Percentiles rank a stretch among this genome's conserved stretches.
Evolutionary conservation across 2,888 invertebrate species (phyloP).

Genomic region (Coremacera marginata): DNA sequence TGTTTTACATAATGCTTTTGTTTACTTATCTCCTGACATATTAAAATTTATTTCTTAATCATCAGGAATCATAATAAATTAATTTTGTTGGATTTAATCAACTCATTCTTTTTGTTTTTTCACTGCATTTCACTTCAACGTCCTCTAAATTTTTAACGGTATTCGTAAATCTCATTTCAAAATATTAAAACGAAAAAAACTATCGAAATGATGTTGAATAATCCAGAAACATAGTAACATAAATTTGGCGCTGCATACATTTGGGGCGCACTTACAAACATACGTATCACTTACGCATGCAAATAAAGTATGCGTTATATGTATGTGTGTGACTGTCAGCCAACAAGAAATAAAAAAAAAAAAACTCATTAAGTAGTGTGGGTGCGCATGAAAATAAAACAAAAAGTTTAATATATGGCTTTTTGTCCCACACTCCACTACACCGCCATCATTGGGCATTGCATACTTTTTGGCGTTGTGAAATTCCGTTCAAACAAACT

Average conservation of each 20-base stretch:
- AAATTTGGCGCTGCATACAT: constrained; percentile 33
- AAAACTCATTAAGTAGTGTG: too few species aligned
- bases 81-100: neutral
- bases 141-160: neutral
- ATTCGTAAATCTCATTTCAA: too few species aligned
- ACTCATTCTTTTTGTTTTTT: too few species aligned
- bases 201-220: constrained; percentile 16
- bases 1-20: too few species aligned
- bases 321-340: too few species aligned
- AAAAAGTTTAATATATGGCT: too few species aligned
- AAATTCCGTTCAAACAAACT: neutral
- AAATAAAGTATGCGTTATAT: too few species aligned
- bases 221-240: constrained; percentile 26
- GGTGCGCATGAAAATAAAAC: too few species aligned
- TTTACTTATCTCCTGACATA: too few species aligned
- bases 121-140: too few species aligned
- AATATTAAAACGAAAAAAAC: neutral
- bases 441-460: neutral
- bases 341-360: neutral
- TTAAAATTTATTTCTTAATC: too few species aligned
- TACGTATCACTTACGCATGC: neutral
- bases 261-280: constrained; percentile 12
- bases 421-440: neutral
- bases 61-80: too few species aligned
- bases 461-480: constrained; percentile 1